Evolutionary conservation across 1,140 invertebrate species (phyloP), one percentile per base, ranked within the genome.

Genomic region (Holotrichia oblita): DNA sequence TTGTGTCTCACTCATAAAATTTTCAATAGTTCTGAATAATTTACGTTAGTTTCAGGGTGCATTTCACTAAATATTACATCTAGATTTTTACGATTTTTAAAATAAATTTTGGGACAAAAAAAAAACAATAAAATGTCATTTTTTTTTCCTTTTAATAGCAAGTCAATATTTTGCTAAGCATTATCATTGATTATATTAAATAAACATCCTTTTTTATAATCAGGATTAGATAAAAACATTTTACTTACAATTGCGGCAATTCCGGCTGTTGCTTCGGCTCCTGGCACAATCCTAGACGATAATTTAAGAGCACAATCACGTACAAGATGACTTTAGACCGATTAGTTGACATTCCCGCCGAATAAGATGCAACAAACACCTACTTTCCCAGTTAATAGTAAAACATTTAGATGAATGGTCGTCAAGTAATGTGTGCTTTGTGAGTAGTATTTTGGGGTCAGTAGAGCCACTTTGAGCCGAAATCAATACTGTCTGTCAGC

Each of bases 211-310:
- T n/a, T n/a, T n/a, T n/a, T n/a, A n/a, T n/a, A n/a, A n/a, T n/a
- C n/a, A n/a, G n/a, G n/a, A n/a, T n/a, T n/a, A n/a, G n/a, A n/a
- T n/a, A n/a, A n/a, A n/a, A n/a, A n/a, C n/a, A 40, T 41, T 41
- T 14, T 48, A 48, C 77, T 75, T 78, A 80, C 79, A 80, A 77
- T 61, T 74, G 59, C 27, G 79, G 79, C 20, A 80, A 55, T 80
- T 80, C 79, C 17, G 79, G 79, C 40, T 80, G 79, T 76, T 80
- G 73, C n/a, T 74, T 74, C 34, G 34, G 41, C 17, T 74, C 73
- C 27, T 74, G 73, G n/a, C 34, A 40, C 34, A 74, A 40, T 9
- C 73, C 14, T 4, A 74, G 40, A 40, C 40, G 17, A 6, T n/a
- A 74, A 7, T n/a, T 22, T 8, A 74, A 41, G 10, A 74, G 17